phyloP scores from a whole-genome alignment of 2,888 invertebrate genomes.

The Ormyrus pomaceus region DNA sequence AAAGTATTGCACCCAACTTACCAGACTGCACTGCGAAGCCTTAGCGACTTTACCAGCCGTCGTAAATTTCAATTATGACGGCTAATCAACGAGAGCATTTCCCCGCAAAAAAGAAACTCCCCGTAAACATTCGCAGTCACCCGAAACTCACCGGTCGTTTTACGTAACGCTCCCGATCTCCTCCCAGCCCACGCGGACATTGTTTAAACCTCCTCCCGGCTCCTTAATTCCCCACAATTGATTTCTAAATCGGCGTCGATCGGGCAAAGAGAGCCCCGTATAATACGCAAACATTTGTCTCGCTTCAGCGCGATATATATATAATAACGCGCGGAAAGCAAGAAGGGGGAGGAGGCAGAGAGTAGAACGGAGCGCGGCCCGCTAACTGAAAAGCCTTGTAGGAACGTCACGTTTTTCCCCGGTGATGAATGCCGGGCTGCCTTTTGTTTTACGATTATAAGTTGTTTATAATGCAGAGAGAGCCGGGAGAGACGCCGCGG shows the following conservation, averaged over 20 bases:
- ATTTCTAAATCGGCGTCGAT: conserved; percentile 40
- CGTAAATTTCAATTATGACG: too few relatives aligned
- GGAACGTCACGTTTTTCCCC: conserved; percentile 47
- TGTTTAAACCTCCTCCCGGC: conserved; percentile 33
- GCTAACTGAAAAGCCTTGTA: conserved; percentile 35
- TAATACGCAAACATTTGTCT: conserved; percentile 42
- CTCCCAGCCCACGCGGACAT: background rate
- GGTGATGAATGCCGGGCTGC: conserved; percentile 30
- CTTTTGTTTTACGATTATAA: conserved; percentile 38
- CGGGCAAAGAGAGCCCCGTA: background rate
- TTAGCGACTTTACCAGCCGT: too few relatives aligned
- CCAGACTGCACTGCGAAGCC: background rate
- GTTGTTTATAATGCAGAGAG: conserved; percentile 24
- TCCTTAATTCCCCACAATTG: conserved; percentile 29
- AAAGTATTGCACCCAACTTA: background rate
- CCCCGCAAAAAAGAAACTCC: too few relatives aligned
- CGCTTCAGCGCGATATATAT: background rate
- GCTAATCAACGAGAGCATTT: too few relatives aligned
- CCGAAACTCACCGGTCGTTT: background rate
- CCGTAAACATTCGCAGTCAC: too few relatives aligned
- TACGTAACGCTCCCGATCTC: conserved; percentile 25
- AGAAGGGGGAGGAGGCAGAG: too few relatives aligned
- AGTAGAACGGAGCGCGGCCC: background rate
- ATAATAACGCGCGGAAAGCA: too few relatives aligned
- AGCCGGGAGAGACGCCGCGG: conserved; percentile 8